phyloP scores from a whole-genome alignment of 2,888 invertebrate species.

The Tetanocera ferruginea region DNA sequence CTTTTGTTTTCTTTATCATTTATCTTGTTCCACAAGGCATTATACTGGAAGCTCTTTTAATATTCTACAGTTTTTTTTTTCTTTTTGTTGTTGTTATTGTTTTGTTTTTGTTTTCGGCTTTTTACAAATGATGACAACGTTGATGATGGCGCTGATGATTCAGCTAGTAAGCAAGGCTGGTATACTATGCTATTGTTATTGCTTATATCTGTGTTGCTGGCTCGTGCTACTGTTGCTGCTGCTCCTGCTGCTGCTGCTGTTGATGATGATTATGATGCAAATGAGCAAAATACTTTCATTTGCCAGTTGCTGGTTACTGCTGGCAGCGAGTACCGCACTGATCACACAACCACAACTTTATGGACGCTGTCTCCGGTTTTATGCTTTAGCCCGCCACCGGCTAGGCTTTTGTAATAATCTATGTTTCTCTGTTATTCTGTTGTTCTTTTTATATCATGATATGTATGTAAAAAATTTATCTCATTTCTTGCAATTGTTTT shows the following conservation, averaged over 20 bases:
- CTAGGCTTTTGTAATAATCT: slow-evolving; percentile 22
- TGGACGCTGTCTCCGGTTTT: neutral
- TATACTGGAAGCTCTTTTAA: slow-evolving; percentile 30
- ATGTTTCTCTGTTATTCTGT: neutral
- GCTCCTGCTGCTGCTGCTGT: neutral
- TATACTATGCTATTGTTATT: slow-evolving; percentile 3
- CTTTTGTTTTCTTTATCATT: slow-evolving; percentile 27
- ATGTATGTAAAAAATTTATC: no score
- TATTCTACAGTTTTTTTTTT: slow-evolving; percentile 21
- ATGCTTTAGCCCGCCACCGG: slow-evolving; percentile 4
- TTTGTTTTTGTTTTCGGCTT: neutral
- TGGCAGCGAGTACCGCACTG: neutral
- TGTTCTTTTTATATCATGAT: neutral
- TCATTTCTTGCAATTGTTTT: neutral
- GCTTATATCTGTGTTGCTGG: neutral
- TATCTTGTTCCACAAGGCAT: slow-evolving; percentile 32
- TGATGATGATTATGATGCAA: slow-evolving; percentile 21
- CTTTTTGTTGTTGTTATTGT: neutral
- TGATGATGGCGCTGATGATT: slow-evolving; percentile 22
- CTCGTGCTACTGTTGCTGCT: neutral
- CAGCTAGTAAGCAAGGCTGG: neutral
- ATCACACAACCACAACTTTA: neutral
- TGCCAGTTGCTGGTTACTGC: neutral
- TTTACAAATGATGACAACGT: slow-evolving; percentile 24
- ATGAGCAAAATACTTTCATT: slow-evolving; percentile 19